Conservation (phyloP, 2,113 vertebrate species). For the Scomber colias region DNA sequence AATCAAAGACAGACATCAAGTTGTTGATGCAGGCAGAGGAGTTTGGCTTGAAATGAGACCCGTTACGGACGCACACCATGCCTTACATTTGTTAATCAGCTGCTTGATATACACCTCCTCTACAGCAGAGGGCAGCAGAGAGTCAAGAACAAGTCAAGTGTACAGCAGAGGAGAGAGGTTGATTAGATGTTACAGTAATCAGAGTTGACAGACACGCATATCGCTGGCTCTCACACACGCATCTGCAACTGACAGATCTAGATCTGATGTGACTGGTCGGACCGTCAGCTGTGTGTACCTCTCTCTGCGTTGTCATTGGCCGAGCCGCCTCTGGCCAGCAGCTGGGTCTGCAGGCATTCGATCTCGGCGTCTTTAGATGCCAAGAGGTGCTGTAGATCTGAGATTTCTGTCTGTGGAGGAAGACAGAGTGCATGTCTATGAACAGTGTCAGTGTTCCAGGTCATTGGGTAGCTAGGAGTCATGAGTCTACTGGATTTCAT, state of each 20-base stretch:
- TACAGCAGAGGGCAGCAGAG: constrained; percentile 82
- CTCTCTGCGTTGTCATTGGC: constrained; percentile 87
- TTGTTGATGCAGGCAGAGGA: neutral
- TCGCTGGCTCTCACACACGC: constrained; percentile 36
- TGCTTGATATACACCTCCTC: constrained; percentile 93
- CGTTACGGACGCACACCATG: constrained; percentile 11
- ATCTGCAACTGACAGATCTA: constrained; percentile 15
- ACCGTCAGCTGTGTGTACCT: constrained; percentile 84
- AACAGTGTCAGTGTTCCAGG: constrained; percentile 19
- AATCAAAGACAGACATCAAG: neutral
- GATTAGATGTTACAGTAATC: constrained; percentile 55
- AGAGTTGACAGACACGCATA: constrained; percentile 33
- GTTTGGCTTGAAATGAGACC: constrained; percentile 39
- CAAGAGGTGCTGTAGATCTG: constrained; percentile 92
- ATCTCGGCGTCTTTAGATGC: constrained; percentile 95
- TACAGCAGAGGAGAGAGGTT: constrained; percentile 46
- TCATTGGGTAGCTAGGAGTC: constrained; percentile 2
- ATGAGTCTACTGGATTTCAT: neutral
- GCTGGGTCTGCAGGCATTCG: constrained; percentile 91
- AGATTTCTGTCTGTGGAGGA: constrained; percentile 90
- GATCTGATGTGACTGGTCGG: neutral
- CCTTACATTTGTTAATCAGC: constrained; percentile 95
- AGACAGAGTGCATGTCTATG: constrained; percentile 11
- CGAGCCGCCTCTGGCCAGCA: constrained; percentile 84
- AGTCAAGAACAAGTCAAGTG: constrained; percentile 49